Base-by-base conservation (phyloP, 1,140 invertebrate genomes). In the Zaprionus gabonicus region DNA sequence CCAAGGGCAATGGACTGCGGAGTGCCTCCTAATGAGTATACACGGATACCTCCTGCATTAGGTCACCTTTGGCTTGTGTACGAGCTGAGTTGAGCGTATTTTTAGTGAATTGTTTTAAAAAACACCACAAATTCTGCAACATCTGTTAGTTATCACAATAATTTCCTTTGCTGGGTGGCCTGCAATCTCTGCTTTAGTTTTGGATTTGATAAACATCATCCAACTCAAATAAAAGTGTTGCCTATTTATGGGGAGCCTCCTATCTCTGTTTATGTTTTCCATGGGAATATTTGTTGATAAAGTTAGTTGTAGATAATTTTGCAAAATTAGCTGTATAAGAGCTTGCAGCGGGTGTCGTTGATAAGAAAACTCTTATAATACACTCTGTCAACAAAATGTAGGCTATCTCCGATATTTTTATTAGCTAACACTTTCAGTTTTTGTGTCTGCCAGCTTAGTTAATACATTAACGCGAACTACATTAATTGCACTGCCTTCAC, bases 231-330 rank as follows among this genome's bases (percentile, higher is more conserved):
- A 25, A 51, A 51, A 51, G 1, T 51, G 46, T 51, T 51, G 46
- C 20, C 46, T 51, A 51, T 25, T 25, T 51, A 51, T 51, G 46
- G 46, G 46, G 20, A 12, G 20, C 10, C 10, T 12, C 3, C 1
- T 51, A 51, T 23, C 46, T 51, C 4, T 51, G 46, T 51, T 51
- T 51, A 51, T 25, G 46, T 51, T 51, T 23, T 51, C 46, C 20
- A 20, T 25, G 46, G 12, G 46, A 20, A 51, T 13, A 20, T 25
- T 51, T 51, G 20, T 51, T 51, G 46, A 46, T 46, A 46, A 6
- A 46, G 0, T 20, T 46, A 46, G 0, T 20, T 46, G n/a, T 46
- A 46, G 41, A 46, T 46, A 17, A 46, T 46, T 17, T 2, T 25
- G 20, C 46, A 6, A 23, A 51, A 13, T 25, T 12, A 12, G 20